Evolutionary conservation across 2,888 invertebrate genomes (phyloP), one percentile per base, ranked within the genome.

Genomic region (Drosophila stalkeri): DNA sequence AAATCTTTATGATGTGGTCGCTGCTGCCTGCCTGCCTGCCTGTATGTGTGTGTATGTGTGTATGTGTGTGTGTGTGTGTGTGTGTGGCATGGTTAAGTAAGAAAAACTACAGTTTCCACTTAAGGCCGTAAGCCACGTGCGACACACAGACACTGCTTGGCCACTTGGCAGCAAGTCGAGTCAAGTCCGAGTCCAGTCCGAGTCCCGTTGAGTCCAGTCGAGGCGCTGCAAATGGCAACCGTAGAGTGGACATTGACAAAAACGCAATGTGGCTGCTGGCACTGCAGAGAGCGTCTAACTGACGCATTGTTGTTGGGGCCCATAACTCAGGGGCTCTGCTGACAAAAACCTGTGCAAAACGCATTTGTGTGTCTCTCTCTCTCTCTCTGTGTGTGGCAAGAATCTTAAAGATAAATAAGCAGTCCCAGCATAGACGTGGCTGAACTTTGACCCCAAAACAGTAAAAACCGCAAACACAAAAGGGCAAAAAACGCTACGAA

Each of bases 381-480:
- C 27, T 27, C 27, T 27, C 27, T 27, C 27, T 27, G 27, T 55
- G 55, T 55, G 55, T 41, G 55, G 41, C 18, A 3, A 86, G 91
- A 91, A 91, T 91, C 92, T 91, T 91, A 91, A 91, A 91, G 91
- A 91, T 90, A 91, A 91, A 91, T 91, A 91, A 86, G 70, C 72
- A 76, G 65, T 61, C 49, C 56, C 39, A 44, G 57, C 20, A 33
- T 63, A 64, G 70, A 65, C 54, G 64, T 49, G 80, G 77, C 88
- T 89, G 91, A 91, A 91, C 91, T 91, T 90, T 91, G 91, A 91
- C 86, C 90, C 90, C 90, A 85, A 86, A 81, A 84, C 61, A 62
- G 59, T n/a, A 55, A 64, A 68, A 85, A 75, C 80, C 76, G 68
- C 85, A 85, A 81, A 63, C 71, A 68, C 81, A 82, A 80, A 80